phyloP scores from a whole-genome alignment of 2,888 invertebrate species.

The Latheticus oryzae region DNA sequence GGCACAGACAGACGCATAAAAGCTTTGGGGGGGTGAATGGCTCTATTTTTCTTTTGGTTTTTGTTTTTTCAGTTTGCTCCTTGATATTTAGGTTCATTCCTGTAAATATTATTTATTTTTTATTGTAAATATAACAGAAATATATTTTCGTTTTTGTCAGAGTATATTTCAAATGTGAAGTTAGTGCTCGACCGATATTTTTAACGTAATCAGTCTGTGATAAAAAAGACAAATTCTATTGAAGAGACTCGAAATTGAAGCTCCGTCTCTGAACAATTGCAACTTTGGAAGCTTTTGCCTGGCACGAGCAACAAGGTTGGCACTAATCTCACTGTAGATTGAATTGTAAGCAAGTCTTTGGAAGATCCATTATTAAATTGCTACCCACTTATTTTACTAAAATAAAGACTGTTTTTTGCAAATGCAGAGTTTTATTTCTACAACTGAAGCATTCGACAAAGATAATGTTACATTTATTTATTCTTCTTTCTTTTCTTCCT shows the following conservation, averaged over 20 bases:
- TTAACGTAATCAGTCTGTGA: slow-evolving; percentile 23
- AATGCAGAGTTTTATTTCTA: too few species aligned
- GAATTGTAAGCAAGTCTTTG: slow-evolving; percentile 1
- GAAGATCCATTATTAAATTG: slow-evolving; percentile 3
- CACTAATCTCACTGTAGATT: slow-evolving; percentile 24
- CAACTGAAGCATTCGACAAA: too few species aligned
- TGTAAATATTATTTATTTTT: slow-evolving; percentile 35
- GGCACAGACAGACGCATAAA: slow-evolving; percentile 54
- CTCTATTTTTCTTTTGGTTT: not conserved
- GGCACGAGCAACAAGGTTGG: slow-evolving; percentile 12
- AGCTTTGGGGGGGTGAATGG: slow-evolving; percentile 1
- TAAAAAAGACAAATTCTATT: slow-evolving; percentile 9
- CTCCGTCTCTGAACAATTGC: not conserved
- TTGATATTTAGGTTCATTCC: slow-evolving; percentile 32
- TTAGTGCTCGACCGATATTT: slow-evolving; percentile 22
- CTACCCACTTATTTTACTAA: slow-evolving; percentile 22
- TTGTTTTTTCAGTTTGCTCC: slow-evolving; percentile 15
- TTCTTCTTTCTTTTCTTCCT: not conserved
- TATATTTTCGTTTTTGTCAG: slow-evolving; percentile 20
- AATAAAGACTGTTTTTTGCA: slow-evolving; percentile 33
- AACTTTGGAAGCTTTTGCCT: not conserved
- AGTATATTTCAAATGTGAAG: slow-evolving; percentile 20
- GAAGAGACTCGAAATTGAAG: not conserved
- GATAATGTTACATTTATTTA: too few species aligned
- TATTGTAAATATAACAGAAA: slow-evolving; percentile 28